A percentile compares a stretch with the other conserved stretches of the same genome.
phyloP scores from a whole-genome alignment of 2,888 invertebrate genomes.

The Catonia carolina region DNA sequence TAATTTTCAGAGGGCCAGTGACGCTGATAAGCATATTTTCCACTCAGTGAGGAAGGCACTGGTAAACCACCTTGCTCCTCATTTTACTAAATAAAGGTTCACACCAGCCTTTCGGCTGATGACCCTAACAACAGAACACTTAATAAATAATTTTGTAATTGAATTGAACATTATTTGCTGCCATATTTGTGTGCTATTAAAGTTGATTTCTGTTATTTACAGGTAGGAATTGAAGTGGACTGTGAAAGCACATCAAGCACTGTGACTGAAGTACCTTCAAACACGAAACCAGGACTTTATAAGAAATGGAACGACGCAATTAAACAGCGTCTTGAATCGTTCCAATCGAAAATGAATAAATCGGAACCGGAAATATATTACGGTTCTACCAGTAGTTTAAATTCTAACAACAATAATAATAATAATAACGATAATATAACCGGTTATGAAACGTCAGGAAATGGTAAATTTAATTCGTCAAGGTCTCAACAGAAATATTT shows the following conservation, averaged over 20 bases:
- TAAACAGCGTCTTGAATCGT: slow-evolving; percentile 20
- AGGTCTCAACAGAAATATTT: neutral
- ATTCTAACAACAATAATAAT: neutral
- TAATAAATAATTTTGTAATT: no score
- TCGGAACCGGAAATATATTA: neutral
- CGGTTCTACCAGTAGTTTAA: neutral
- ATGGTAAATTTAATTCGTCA: neutral
- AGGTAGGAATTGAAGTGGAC: slow-evolving; percentile 22
- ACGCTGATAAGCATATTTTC: no score
- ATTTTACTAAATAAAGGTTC: no score
- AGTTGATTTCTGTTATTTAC: slow-evolving; percentile 2
- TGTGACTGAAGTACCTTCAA: slow-evolving; percentile 13
- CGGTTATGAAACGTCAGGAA: neutral
- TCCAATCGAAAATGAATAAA: slow-evolving; percentile 2
- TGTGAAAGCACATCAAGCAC: slow-evolving; percentile 21
- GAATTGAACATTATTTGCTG: no score
- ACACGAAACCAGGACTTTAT: slow-evolving; percentile 18
- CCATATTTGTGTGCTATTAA: no score
- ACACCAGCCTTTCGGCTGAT: no score
- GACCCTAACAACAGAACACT: no score
- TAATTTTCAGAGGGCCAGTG: no score
- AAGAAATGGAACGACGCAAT: slow-evolving; percentile 21
- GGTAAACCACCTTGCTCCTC: no score
- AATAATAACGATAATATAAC: neutral
- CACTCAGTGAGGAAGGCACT: no score